Conservation (phyloP, 2,888 invertebrate species). For the Coelinius sp. region DNA sequence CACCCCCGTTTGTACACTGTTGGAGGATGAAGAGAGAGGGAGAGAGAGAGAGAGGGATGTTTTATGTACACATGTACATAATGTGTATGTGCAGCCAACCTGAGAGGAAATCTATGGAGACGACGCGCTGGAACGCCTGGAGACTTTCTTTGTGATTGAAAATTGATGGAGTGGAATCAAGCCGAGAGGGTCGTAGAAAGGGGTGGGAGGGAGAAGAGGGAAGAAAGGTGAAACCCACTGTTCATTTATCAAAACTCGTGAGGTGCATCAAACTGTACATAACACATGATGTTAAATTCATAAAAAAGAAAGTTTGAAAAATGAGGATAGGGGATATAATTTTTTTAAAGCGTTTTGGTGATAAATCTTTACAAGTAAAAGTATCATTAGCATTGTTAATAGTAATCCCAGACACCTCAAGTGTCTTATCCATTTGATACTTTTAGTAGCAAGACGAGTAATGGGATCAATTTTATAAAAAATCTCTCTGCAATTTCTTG, state of each 20-base stretch:
- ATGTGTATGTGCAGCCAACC: background rate
- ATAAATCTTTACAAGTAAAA: conserved; percentile 53
- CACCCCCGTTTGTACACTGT: background rate
- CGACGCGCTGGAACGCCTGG: conserved; percentile 32
- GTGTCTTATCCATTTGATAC: conserved; percentile 40
- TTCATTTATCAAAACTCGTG: conserved; percentile 61
- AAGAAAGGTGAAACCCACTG: conserved; percentile 33
- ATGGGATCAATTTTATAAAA: conserved; percentile 58
- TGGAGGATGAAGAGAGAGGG: background rate
- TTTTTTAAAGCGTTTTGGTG: conserved; percentile 19
- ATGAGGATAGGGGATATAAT: background rate
- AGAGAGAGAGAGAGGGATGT: background rate
- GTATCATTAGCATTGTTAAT: conserved; percentile 61
- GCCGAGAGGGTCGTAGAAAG: conserved; percentile 11
- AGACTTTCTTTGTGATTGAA: conserved; percentile 65
- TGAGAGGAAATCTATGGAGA: conserved; percentile 5
- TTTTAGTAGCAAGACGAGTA: conserved; percentile 37
- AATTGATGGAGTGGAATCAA: conserved; percentile 69
- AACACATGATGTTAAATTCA: background rate
- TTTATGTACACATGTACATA: conserved; percentile 11
- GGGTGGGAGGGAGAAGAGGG: background rate
- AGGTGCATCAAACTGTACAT: conserved; percentile 39
- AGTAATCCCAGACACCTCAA: conserved; percentile 57
- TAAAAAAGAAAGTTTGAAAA: background rate
- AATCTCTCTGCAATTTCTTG: too few relatives aligned